Evolutionary conservation across 2,888 invertebrate genomes (phyloP).

Genomic region (Idaea straminata): DNA sequence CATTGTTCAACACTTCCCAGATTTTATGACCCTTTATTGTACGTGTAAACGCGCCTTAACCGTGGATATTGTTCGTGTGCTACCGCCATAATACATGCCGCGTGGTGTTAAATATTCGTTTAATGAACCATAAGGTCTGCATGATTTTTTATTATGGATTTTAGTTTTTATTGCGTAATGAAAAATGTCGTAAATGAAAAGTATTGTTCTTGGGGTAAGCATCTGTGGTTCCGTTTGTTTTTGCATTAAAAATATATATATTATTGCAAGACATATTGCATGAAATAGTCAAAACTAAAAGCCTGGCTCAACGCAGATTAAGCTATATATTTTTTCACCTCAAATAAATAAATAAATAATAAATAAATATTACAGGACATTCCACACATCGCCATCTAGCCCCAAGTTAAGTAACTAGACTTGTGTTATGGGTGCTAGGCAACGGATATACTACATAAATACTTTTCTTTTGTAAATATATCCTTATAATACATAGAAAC

Average conservation of each 20-base stretch:
- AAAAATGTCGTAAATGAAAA: neutral
- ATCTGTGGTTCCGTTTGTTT: neutral
- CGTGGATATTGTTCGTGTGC: constrained; percentile 24
- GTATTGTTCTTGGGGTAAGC: constrained; percentile 13
- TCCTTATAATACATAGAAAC: too few species aligned
- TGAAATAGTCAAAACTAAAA: too few species aligned
- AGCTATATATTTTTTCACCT: too few species aligned
- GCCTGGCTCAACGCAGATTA: too few species aligned
- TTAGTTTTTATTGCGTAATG: constrained; percentile 1
- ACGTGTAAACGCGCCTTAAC: constrained; percentile 34
- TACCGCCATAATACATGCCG: constrained; percentile 24
- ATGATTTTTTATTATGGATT: constrained; percentile 1
- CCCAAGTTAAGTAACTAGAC: too few species aligned
- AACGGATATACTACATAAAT: too few species aligned
- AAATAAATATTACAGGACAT: too few species aligned
- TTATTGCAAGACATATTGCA: too few species aligned
- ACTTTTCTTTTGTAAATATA: too few species aligned
- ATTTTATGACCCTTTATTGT: constrained; percentile 61
- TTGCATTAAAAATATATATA: neutral
- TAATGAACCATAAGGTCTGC: constrained; percentile 24
- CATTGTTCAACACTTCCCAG: constrained; percentile 65
- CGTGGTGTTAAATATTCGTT: constrained; percentile 26
- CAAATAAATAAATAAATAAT: too few species aligned
- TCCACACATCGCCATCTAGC: too few species aligned
- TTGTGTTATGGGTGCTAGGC: too few species aligned